Base-by-base conservation (phyloP, 2,888 invertebrate species). In the Tetragonula carbonaria region DNA sequence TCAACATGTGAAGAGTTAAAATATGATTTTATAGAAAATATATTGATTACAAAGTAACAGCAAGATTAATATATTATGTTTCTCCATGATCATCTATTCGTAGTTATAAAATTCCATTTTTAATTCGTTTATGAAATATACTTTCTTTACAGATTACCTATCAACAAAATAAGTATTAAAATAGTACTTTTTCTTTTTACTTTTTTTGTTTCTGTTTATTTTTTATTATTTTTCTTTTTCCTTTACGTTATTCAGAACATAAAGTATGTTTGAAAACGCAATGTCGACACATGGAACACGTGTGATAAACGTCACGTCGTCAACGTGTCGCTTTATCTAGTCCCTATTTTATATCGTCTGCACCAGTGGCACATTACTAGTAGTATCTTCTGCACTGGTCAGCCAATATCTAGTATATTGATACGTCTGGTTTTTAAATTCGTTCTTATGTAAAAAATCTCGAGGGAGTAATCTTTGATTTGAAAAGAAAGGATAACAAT, bases 381-480 rank as follows among this genome's bases (percentile, higher is more conserved):
- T 85, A 88, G 87, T 87, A 86, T 87, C 82, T 85, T 80, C 80
- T 85, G 86, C 87, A 90, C 88, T 87, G 91, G 92, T 91, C 91
- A 91, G 91, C 92, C 91, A 92, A 92, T 92, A 92, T 91, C 87
- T 84, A 71, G 86, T 79, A 91, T 91, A 91, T 90, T 79, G 84
- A 74, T 85, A 79, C 78, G 75, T 57, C 75, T 59, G 28, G 45
- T 76, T 80, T 80, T n/a, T 66, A 38, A 13, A 73, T 45, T 55
- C 77, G 38, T 55, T 57, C 79, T 57, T 72, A 57, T 55, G 71
- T 38, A 51, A 67, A 68, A 82, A 66, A 74, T n/a, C 70, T 57
- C 38, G 45, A 67, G 45, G 0, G 28, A 21, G 14, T 3, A 45
- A 38, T 66, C 14, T 14, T 14, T 6, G 3, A 3, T n/a, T 18